phyloP scores from a whole-genome alignment of 30 jellyfish, hydroid and myxozoan species.

The Sanderia malayensis region DNA sequence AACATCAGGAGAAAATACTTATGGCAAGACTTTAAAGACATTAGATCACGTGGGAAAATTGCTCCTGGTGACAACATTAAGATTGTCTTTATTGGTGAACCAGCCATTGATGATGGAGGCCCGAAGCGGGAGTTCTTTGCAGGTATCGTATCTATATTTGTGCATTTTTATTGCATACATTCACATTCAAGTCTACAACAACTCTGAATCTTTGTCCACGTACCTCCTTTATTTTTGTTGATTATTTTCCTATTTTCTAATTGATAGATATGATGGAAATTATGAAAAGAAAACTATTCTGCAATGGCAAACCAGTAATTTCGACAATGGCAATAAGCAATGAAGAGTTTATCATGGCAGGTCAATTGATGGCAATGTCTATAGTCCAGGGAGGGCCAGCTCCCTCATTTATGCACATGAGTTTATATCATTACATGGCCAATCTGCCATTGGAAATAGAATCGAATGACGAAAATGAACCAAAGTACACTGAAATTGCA shows the following conservation, averaged over 20 bases:
- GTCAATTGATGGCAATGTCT: constrained; percentile 11
- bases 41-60: neutral
- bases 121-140: constrained; percentile 23
- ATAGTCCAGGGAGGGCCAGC: neutral
- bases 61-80: neutral
- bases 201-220: too few species aligned
- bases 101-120: constrained; percentile 25
- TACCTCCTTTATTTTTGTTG: too few species aligned
- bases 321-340: constrained; percentile 1
- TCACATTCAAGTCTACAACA: too few species aligned
- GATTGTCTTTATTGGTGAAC: constrained; percentile 16
- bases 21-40: constrained; percentile 10
- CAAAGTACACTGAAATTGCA: too few species aligned
- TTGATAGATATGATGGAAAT: neutral
- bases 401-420: neutral
- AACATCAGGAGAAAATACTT: neutral
- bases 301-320: neutral
- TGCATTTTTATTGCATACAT: too few species aligned
- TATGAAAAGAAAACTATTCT: neutral
- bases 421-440: neutral
- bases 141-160: neutral
- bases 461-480: too few species aligned
- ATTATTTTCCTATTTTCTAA: too few species aligned
- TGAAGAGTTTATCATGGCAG: constrained; percentile 1
- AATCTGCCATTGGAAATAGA: neutral